Evolutionary conservation across 2,797 vertebrate genomes (phyloP).

Genomic region (Dendrocincla tyrannina): DNA sequence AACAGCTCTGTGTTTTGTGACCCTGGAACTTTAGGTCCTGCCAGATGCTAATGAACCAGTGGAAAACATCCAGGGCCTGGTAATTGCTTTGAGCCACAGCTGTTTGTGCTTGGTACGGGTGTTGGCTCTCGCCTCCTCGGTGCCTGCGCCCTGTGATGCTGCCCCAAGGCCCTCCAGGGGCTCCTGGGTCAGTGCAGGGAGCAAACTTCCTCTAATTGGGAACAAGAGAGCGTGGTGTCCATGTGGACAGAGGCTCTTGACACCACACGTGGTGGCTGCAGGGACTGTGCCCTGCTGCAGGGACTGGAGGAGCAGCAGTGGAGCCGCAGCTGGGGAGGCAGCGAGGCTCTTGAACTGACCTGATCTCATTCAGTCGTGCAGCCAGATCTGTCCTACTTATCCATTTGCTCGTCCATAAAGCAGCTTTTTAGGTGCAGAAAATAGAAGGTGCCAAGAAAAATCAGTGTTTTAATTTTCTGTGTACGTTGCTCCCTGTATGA

Average conservation of each 20-base stretch:
- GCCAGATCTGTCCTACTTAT: not conserved
- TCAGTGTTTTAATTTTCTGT: not conserved
- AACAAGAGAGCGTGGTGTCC: not conserved
- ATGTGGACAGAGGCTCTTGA: not conserved
- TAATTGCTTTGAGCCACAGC: slow-evolving; percentile 27
- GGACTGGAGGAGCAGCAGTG: not conserved
- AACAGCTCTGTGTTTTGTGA: slow-evolving; percentile 37
- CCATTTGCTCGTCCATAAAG: not conserved
- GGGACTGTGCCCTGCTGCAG: not conserved
- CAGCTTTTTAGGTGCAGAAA: not conserved
- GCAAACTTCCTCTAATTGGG: not conserved
- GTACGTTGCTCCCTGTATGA: not conserved
- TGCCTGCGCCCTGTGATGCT: not conserved
- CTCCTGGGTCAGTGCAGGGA: not conserved
- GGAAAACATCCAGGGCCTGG: slow-evolving; percentile 48
- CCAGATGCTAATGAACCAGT: slow-evolving; percentile 51
- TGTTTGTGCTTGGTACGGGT: not conserved
- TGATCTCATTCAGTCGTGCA: not conserved
- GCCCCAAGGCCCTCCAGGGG: not conserved
- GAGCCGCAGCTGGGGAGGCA: not conserved
- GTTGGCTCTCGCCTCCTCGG: not conserved
- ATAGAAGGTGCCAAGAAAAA: not conserved
- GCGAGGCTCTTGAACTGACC: not conserved
- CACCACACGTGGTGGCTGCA: not conserved
- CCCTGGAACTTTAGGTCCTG: slow-evolving; percentile 45